These are phyloP conservation scores for Plemyria rubiginata DNA, from an alignment of 2,888 invertebrate genomes.

Conservation along the genomic window DNA sequence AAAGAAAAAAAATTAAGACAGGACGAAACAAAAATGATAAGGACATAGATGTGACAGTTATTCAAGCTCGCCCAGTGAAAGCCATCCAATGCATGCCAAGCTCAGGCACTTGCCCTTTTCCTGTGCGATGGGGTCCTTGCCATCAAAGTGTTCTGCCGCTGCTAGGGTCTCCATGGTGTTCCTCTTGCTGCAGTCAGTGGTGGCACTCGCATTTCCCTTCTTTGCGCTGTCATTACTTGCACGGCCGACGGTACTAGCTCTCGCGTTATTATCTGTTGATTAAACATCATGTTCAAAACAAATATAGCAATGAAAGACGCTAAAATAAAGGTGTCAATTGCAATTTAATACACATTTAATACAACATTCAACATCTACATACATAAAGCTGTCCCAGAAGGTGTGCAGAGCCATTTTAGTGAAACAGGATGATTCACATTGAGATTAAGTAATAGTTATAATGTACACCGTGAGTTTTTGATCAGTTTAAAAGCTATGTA, in stretches of 20 bases:
- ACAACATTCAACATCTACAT: not conserved
- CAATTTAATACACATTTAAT: not conserved
- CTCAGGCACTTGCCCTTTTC: slow-evolving; percentile 59
- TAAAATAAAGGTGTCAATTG: too few relatives aligned
- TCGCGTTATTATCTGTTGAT: slow-evolving; percentile 68
- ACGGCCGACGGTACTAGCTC: slow-evolving; percentile 68
- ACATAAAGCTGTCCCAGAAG: not conserved
- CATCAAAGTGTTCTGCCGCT: slow-evolving; percentile 74
- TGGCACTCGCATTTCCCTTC: slow-evolving; percentile 75
- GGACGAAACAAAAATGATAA: slow-evolving; percentile 29
- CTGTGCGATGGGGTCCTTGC: slow-evolving; percentile 69
- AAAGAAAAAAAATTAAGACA: slow-evolving; percentile 23
- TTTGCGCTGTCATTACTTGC: slow-evolving; percentile 79
- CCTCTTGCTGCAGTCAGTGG: slow-evolving; percentile 68
- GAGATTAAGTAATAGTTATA: not conserved
- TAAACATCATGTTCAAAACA: slow-evolving; percentile 14
- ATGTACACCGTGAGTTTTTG: too few relatives aligned
- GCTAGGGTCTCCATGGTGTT: slow-evolving; percentile 80
- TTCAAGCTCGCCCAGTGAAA: slow-evolving; percentile 34
- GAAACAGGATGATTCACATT: not conserved
- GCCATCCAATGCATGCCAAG: slow-evolving; percentile 34
- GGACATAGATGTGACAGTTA: slow-evolving; percentile 18
- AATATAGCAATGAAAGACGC: not conserved
- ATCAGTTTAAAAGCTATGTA: too few relatives aligned
- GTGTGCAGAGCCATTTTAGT: slow-evolving; percentile 1